These are phyloP conservation scores for Agriopis leucophaearia DNA, from an alignment of 2,888 invertebrate species.

Conservation along the genomic window DNA sequence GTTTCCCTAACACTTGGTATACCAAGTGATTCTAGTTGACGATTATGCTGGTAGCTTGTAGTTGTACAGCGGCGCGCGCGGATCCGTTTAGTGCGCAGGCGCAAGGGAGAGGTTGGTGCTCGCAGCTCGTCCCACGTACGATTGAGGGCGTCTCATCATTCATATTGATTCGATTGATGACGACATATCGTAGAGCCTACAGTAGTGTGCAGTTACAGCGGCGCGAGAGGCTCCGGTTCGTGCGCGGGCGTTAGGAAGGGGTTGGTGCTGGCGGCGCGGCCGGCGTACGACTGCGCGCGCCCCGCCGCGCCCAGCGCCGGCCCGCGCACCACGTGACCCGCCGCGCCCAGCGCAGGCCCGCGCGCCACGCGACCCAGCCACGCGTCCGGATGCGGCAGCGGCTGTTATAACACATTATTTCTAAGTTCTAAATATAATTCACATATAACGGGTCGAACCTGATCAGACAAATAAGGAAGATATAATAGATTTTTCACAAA, in stretches of 20 bases:
- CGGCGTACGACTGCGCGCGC: conserved; percentile 66
- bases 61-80: not conserved
- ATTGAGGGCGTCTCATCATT: too few species aligned
- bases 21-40: too few species aligned
- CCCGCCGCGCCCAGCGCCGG: conserved; percentile 84
- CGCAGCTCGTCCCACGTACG: not conserved
- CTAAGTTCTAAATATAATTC: not conserved
- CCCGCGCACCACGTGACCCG: conserved; percentile 68
- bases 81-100: not conserved
- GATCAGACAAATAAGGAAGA: too few species aligned
- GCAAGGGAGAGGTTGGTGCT: not conserved
- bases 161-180: too few species aligned
- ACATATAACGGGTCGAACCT: too few species aligned
- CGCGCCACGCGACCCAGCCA: conserved; percentile 92
- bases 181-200: too few species aligned
- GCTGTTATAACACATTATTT: conserved; percentile 61
- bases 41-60: too few species aligned
- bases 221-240: conserved; percentile 34
- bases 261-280: conserved; percentile 56
- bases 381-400: conserved; percentile 93
- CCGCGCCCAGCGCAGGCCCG: conserved; percentile 83
- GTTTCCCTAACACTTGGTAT: too few species aligned
- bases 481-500: too few species aligned
- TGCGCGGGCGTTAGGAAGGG: conserved; percentile 50
- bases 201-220: conserved; percentile 24